Conservation (phyloP, 30 jellyfish, hydroid and myxozoan species). For the Chironex yamaguchii region DNA sequence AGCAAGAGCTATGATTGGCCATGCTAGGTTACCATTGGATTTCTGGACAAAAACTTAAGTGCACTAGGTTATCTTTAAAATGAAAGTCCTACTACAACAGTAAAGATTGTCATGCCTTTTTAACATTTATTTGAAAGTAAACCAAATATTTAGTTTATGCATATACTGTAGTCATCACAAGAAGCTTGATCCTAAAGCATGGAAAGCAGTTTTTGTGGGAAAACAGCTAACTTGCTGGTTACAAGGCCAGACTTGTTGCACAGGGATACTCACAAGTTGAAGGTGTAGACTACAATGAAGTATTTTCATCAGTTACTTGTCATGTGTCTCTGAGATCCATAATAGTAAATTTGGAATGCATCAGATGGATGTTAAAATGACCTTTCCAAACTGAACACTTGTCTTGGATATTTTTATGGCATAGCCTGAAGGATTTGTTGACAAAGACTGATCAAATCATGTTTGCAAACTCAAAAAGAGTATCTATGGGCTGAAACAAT, state of each 20-base stretch:
- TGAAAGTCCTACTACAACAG: too few species aligned
- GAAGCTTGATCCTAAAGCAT: too few species aligned
- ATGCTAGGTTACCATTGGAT: too few species aligned
- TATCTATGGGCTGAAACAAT: slow-evolving; percentile 70
- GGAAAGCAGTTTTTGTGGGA: too few species aligned
- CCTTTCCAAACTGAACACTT: slow-evolving; percentile 58
- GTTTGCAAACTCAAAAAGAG: slow-evolving; percentile 65
- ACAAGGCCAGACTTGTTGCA: slow-evolving; percentile 69
- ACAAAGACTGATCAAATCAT: slow-evolving; percentile 39
- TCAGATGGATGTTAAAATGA: slow-evolving; percentile 73
- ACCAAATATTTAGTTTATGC: too few species aligned
- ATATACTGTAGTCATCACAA: too few species aligned
- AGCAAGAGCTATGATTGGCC: too few species aligned
- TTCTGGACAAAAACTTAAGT: too few species aligned
- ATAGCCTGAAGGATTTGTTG: slow-evolving; percentile 72
- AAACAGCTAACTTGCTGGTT: too few species aligned
- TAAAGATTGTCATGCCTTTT: too few species aligned
- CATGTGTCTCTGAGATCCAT: slow-evolving; percentile 45
- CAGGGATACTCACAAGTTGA: slow-evolving; percentile 51
- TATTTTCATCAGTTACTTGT: slow-evolving; percentile 52
- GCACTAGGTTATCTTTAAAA: too few species aligned
- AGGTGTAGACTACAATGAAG: slow-evolving; percentile 64
- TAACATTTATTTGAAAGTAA: too few species aligned
- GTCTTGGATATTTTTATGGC: slow-evolving; percentile 54
- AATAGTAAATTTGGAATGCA: slow-evolving; percentile 32